Base-by-base conservation (phyloP, 2,797 vertebrate species). In the Pseudochirops corinnae region DNA sequence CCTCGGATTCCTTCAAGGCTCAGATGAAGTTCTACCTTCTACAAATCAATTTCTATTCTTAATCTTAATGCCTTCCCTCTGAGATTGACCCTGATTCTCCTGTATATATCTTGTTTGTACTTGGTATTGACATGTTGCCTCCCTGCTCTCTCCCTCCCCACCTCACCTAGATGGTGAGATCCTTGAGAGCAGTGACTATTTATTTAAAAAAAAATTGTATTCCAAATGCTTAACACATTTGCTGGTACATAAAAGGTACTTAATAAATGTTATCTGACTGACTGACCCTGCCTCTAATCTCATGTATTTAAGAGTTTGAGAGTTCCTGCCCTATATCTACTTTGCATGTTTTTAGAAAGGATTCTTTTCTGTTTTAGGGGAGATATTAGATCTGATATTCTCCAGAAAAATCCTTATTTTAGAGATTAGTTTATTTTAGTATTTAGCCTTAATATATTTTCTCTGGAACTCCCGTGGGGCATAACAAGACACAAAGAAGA, bases 121-220 rank as follows among this genome's bases (percentile, higher is more conserved):
- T 33, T 62, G 33, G 60, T 31, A 11, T 60, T 60, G 31, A 31
- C 29, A 60, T 31, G 58, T 33, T 62, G 60, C 12, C 4, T 62
- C 13, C 31, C 12, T 9, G 5, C 26, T 9, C 0, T 1, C 1
- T 1, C 6, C 26, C 26, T 52, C 57, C 6, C 6, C 26, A 58
- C 26, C 26, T 10, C 26, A 9, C 6, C 26, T 2, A 58, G 57
- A 58, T 29, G 2, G 57, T 58, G 57, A 58, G 57, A 29, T 58
- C 57, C 13, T 16, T 67, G 33, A n/a, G 31, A 33, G 31, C 14
- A n/a, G 62, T 33, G 31, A 62, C 31, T 62, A 33, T n/a, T 33
- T 33, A 62, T 62, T 62, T 4, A 33, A 67, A n/a, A 67, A 29
- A 60, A 3, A 2, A 11, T 29, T 33, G 60, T 14, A 62, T 62